These are phyloP conservation scores for Dendrolimus pini DNA, from an alignment of 2,888 invertebrate species.

Conservation along the genomic window DNA sequence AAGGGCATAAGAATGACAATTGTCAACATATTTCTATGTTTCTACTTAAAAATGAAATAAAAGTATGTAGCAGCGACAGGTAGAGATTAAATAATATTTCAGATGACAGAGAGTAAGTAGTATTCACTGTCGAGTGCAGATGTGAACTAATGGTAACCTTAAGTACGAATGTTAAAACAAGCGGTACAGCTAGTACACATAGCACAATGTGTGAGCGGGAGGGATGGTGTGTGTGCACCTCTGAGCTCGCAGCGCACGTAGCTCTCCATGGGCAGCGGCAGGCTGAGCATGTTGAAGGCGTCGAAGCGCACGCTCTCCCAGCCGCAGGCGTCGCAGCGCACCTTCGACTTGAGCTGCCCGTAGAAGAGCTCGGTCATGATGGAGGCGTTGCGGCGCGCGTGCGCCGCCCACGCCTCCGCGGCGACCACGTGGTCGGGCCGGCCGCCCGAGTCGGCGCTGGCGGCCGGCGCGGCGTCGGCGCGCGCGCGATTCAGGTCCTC, in stretches of 20 bases:
- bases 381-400: conserved; percentile 88
- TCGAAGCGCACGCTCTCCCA: conserved; percentile 93
- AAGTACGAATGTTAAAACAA: no score
- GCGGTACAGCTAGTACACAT: no score
- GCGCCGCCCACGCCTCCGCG: conserved; percentile 89
- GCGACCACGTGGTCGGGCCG: conserved; percentile 63
- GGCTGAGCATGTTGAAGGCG: conserved; percentile 92
- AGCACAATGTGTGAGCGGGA: no score
- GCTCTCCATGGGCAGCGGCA: conserved; percentile 94
- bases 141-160: no score
- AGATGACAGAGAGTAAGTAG: no score
- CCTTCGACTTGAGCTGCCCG: conserved; percentile 93
- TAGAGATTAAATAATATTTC: no score
- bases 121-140: no score
- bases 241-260: conserved; percentile 85
- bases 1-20: no score
- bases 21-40: no score
- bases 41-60: no score
- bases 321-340: conserved; percentile 88
- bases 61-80: no score
- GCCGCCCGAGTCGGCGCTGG: neutral
- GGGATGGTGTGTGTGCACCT: conserved; percentile 59
- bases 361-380: conserved; percentile 94
- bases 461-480: conserved; percentile 16
- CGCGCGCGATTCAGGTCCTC: conserved; percentile 91